Evolutionary conservation across 2,113 vertebrate genomes (phyloP), one percentile per base, ranked within the genome.

Genomic region (Aphelocoma coerulescens): DNA sequence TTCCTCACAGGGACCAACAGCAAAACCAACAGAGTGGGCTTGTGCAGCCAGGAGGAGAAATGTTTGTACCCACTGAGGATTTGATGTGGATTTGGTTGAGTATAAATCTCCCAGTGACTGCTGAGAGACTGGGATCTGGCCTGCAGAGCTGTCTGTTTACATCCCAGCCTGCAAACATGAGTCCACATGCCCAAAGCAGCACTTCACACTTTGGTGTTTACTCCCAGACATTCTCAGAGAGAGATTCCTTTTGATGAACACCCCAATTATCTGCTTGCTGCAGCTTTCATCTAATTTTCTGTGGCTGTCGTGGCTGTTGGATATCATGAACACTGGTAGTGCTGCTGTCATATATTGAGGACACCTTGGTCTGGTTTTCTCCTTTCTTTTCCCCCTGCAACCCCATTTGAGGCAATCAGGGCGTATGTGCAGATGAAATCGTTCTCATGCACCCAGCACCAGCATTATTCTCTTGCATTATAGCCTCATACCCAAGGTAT

Each of bases 401-500:
- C 39, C 79, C 28, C 43, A 6, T 44, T 77, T 76, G 62, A 68
- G 44, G 49, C 52, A 28, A 41, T 41, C 24, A 19, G 54, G 41
- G 37, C 0, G 2, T 67, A 6, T 43, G n/a, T 23, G 65, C 35
- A 71, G 78, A 51, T 48, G 33, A 39, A 67, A 86, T 85, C 28
- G 1, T 18, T 44, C 59, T 75, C 33, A 1, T 39, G 65, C 27
- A 21, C 3, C 23, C 5, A 0, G 0, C n/a, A 65, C 13, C 19
- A 41, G 28, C 6, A 1, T 69, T 55, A 59, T 33, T 67, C 51
- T 71, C 58, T 49, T 54, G n/a, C 7, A 7, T 61, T 62, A 16
- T 7, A 87, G 39, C 30, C 78, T 95, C 67, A 78, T 75, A 57
- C n/a, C 30, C 19, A 0, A 55, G 59, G 61, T 26, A 82, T 95